Evolutionary conservation across 2,888 invertebrate genomes (phyloP).

Genomic region (Oxycera nigricornis): DNA sequence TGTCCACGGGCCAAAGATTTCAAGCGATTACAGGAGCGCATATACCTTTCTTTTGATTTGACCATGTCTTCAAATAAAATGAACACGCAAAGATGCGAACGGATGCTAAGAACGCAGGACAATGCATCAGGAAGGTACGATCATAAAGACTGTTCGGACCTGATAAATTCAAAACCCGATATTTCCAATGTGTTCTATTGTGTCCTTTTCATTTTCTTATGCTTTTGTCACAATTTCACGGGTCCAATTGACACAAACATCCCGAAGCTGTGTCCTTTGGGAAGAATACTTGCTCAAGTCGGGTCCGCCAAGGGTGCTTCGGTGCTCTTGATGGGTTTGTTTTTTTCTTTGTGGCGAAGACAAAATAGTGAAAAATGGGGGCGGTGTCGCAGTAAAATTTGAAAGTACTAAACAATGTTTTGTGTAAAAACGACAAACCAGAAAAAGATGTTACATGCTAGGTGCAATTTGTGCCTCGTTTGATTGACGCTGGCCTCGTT

Average conservation of each 20-base stretch:
- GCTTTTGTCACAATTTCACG: slow-evolving; percentile 40
- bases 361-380: slow-evolving; percentile 45
- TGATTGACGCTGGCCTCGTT: not conserved
- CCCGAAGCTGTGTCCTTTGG: slow-evolving; percentile 40
- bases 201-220: slow-evolving; percentile 36
- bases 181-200: slow-evolving; percentile 28
- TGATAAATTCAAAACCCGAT: slow-evolving; percentile 39
- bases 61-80: slow-evolving; percentile 40
- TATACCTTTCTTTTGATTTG: slow-evolving; percentile 27
- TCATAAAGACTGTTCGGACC: slow-evolving; percentile 39
- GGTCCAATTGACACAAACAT: slow-evolving; percentile 24
- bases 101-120: slow-evolving; percentile 39
- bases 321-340: slow-evolving; percentile 5
- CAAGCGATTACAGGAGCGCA: slow-evolving; percentile 36
- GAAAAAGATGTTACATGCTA: slow-evolving; percentile 15
- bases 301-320: not conserved
- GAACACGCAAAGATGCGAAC: slow-evolving; percentile 31
- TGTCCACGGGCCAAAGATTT: slow-evolving; percentile 37
- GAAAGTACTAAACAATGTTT: slow-evolving; percentile 39
- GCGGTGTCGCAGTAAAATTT: slow-evolving; percentile 43
- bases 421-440: slow-evolving; percentile 33
- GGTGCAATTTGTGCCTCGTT: slow-evolving; percentile 39
- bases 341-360: slow-evolving; percentile 35
- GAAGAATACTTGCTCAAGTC: slow-evolving; percentile 15
- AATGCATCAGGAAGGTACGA: slow-evolving; percentile 39